These are phyloP conservation scores for Platysternon megacephalum DNA, from an alignment of 2,113 vertebrate genomes.

Conservation along the genomic window DNA sequence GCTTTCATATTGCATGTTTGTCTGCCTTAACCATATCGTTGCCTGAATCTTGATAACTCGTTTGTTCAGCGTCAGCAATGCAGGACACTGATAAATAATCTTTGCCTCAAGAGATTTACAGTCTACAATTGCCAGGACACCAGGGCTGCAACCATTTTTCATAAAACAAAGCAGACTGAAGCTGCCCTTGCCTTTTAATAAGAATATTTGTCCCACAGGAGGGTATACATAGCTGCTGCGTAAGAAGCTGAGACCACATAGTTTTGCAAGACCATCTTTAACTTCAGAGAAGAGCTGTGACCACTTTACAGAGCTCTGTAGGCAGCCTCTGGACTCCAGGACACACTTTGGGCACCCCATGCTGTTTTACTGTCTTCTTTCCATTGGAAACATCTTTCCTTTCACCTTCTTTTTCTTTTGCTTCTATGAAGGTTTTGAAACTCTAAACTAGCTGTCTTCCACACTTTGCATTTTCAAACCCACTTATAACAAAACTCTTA, in stretches of 20 bases:
- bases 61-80: neutral
- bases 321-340: neutral
- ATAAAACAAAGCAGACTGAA: neutral
- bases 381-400: neutral
- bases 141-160: neutral
- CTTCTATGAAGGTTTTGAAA: constrained; percentile 18
- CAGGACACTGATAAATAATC: neutral
- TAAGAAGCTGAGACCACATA: neutral
- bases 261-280: neutral
- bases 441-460: neutral
- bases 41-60: neutral
- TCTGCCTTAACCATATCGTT: neutral
- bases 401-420: neutral
- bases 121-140: neutral
- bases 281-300: neutral
- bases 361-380: neutral
- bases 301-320: neutral
- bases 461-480: neutral
- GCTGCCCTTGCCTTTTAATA: neutral
- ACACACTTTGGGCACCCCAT: neutral
- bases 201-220: neutral
- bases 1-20: accelerated
- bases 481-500: neutral
- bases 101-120: neutral
- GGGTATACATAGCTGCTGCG: neutral